phyloP scores from a whole-genome alignment of 2,797 vertebrate genomes.

The Pantherophis alleghaniensis region DNA sequence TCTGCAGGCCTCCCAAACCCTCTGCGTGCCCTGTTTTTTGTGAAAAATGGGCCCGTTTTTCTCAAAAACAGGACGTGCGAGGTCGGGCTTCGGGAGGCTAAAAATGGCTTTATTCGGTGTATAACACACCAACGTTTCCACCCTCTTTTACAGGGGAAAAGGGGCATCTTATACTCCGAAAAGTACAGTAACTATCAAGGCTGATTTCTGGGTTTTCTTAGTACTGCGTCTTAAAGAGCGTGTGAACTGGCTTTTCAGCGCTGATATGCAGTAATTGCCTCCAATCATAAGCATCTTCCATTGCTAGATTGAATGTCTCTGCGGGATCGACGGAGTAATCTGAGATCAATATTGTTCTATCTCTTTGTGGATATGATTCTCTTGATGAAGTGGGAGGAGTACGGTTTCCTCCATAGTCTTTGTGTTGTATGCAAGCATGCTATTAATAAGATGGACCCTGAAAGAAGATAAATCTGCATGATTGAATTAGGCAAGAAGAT shows the following conservation, averaged over 20 bases:
- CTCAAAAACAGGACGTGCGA: too few species aligned
- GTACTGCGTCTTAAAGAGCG: neutral
- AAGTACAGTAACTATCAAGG: neutral
- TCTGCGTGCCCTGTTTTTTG: too few species aligned
- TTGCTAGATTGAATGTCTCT: neutral
- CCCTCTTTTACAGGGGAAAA: too few species aligned
- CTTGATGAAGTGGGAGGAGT: neutral
- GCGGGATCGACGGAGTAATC: neutral
- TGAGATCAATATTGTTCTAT: neutral
- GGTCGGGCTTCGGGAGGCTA: too few species aligned
- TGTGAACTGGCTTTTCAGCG: neutral
- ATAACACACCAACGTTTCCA: too few species aligned
- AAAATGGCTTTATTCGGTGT: too few species aligned
- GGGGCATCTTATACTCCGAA: too few species aligned
- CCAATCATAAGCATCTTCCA: neutral
- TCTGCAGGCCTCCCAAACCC: too few species aligned
- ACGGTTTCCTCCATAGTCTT: constrained; percentile 4
- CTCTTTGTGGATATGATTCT: neutral
- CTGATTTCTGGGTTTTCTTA: neutral
- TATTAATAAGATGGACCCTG: neutral
- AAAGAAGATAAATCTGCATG: neutral
- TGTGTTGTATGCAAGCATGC: neutral
- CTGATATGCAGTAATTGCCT: neutral
- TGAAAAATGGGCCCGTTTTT: too few species aligned
- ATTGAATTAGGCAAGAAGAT: neutral